Evolutionary conservation across 1,140 invertebrate genomes (phyloP).

Genomic region (Drepana arcuata): DNA sequence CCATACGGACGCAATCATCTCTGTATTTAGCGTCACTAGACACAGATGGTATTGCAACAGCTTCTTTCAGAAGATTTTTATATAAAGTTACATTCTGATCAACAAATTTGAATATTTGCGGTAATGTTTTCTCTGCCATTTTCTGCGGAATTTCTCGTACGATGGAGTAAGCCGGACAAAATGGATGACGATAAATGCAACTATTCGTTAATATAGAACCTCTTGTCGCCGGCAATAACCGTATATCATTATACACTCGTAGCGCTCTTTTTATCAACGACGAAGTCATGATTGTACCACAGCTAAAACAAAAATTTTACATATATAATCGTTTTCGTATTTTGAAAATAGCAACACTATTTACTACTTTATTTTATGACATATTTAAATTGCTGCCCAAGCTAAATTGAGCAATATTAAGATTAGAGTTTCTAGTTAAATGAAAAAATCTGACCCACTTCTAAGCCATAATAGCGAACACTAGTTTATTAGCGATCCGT

Average conservation of each 20-base stretch:
- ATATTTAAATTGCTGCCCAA: no score
- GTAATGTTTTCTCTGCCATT: slow-evolving; percentile 50
- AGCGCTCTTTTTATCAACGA: slow-evolving; percentile 12
- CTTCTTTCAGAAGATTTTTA: slow-evolving; percentile 86
- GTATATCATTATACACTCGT: slow-evolving; percentile 17
- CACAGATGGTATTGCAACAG: slow-evolving; percentile 95
- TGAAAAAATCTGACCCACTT: no score
- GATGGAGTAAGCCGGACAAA: slow-evolving; percentile 21
- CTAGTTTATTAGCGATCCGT: no score
- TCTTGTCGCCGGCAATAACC: slow-evolving; percentile 28
- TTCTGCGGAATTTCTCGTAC: slow-evolving; percentile 26
- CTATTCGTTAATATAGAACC: slow-evolving; percentile 11
- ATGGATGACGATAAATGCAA: slow-evolving; percentile 7
- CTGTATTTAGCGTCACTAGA: slow-evolving; percentile 91
- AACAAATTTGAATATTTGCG: slow-evolving; percentile 77
- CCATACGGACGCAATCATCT: slow-evolving; percentile 76
- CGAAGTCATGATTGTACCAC: slow-evolving; percentile 15
- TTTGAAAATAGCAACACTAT: no score
- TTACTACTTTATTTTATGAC: no score
- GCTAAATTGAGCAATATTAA: no score
- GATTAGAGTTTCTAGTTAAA: no score
- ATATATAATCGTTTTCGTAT: no score
- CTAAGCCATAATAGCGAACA: no score
- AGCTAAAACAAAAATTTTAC: no score
- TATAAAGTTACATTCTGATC: slow-evolving; percentile 85